These are phyloP conservation scores for Emmelina monodactyla DNA, from an alignment of 2,888 invertebrate genomes.

Conservation along the genomic window DNA sequence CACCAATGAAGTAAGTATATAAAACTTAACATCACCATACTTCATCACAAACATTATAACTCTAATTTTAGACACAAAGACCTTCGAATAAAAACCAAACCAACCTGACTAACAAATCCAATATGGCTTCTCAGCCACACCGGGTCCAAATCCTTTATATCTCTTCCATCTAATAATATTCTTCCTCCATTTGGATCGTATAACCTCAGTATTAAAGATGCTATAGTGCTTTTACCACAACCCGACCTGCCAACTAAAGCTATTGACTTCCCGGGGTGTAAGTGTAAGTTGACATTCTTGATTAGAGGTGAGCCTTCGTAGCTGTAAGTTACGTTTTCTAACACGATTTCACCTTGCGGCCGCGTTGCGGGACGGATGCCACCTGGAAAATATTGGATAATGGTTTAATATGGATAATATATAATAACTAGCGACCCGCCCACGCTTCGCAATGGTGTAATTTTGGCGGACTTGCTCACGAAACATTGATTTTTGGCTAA, in stretches of 20 bases:
- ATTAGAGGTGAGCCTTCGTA: constrained; percentile 72
- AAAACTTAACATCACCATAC: too few species aligned
- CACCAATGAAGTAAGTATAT: too few species aligned
- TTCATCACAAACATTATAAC: too few species aligned
- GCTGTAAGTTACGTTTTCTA: constrained; percentile 76
- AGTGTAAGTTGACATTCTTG: constrained; percentile 69
- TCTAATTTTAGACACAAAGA: too few species aligned
- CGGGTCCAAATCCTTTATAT: constrained; percentile 80
- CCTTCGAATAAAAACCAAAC: too few species aligned
- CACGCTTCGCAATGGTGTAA: too few species aligned
- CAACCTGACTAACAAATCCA: constrained; percentile 88
- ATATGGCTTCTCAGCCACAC: constrained; percentile 86
- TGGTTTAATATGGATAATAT: too few species aligned
- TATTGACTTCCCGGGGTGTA: constrained; percentile 75
- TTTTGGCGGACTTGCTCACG: too few species aligned
- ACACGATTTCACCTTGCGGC: constrained; percentile 75
- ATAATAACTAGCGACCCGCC: too few species aligned
- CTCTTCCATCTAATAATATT: constrained; percentile 78
- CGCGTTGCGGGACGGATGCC: constrained; percentile 63
- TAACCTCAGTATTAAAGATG: constrained; percentile 79
- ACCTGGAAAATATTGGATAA: constrained; percentile 55
- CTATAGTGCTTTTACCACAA: constrained; percentile 94
- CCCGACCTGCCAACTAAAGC: constrained; percentile 91
- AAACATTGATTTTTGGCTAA: too few species aligned
- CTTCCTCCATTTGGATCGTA: constrained; percentile 83